phyloP scores from a whole-genome alignment of 2,888 invertebrate species.

The Julus scanicus region DNA sequence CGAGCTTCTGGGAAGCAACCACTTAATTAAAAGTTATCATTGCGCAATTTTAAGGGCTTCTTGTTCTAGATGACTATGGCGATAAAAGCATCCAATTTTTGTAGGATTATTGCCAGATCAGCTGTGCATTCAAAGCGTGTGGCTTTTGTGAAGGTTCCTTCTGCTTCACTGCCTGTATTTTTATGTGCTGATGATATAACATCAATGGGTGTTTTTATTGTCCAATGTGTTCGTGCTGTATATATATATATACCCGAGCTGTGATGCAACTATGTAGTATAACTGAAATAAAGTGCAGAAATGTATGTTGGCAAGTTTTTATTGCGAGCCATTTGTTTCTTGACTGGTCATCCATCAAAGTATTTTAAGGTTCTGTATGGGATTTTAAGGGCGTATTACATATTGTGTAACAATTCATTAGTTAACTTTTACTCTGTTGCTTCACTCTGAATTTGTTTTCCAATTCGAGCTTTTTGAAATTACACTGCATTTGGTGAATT shows the following conservation, averaged over 20 bases:
- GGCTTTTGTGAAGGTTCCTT: neutral
- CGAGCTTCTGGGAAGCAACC: neutral
- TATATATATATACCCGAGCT: neutral
- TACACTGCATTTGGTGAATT: no score
- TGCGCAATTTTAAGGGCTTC: neutral
- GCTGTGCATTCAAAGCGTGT: neutral
- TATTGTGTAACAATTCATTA: neutral
- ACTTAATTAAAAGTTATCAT: conserved; percentile 21
- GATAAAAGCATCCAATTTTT: conserved; percentile 35
- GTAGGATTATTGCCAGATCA: neutral
- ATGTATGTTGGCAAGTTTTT: neutral
- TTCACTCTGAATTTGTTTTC: neutral
- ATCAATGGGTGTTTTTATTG: neutral
- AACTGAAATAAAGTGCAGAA: neutral
- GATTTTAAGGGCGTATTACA: conserved; percentile 27
- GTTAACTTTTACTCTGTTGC: neutral
- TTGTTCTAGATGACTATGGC: neutral
- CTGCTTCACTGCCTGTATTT: neutral
- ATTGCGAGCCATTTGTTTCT: neutral
- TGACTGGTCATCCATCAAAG: conserved; percentile 36
- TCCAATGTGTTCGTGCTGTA: neutral
- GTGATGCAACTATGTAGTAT: neutral
- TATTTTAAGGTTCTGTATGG: neutral
- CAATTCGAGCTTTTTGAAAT: no score
- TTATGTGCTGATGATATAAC: conserved; percentile 17